phyloP scores from a whole-genome alignment of 2,113 vertebrate species.

The Plecotus auritus region DNA sequence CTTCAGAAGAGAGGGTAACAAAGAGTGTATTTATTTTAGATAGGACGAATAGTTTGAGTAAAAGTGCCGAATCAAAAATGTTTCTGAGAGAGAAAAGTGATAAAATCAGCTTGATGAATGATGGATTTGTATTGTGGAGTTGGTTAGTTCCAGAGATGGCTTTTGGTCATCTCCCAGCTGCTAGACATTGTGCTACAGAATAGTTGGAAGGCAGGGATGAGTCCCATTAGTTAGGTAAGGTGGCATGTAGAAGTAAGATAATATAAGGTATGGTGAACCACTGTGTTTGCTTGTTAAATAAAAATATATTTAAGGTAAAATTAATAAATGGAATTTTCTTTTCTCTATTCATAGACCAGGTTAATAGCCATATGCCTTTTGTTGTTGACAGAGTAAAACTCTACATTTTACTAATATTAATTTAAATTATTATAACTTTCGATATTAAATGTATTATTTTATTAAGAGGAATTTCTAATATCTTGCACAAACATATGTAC shows the following conservation, averaged over 20 bases:
- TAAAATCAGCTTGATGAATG: background rate
- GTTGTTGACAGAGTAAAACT: background rate
- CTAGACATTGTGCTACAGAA: background rate
- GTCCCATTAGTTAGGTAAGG: background rate
- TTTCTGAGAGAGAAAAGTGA: background rate
- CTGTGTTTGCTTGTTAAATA: background rate
- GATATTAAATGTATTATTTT: background rate
- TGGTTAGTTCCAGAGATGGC: background rate
- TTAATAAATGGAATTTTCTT: background rate
- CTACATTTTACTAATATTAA: background rate
- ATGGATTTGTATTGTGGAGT: background rate
- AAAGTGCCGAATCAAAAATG: background rate
- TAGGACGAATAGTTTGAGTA: background rate
- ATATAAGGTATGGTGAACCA: background rate
- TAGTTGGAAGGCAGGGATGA: background rate
- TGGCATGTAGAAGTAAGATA: background rate
- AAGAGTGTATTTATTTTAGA: background rate
- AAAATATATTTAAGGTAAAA: conserved; percentile 17
- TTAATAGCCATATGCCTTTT: background rate
- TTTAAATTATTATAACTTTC: background rate
- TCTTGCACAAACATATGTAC: background rate
- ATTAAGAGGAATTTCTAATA: background rate
- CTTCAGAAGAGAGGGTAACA: background rate
- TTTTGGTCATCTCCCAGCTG: background rate
- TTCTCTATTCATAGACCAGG: background rate